Evolutionary conservation across 37 sponge, comb jelly and placozoan genomes (phyloP), one percentile per base, ranked within the genome.

Genomic region (Tethya wilhelma): DNA sequence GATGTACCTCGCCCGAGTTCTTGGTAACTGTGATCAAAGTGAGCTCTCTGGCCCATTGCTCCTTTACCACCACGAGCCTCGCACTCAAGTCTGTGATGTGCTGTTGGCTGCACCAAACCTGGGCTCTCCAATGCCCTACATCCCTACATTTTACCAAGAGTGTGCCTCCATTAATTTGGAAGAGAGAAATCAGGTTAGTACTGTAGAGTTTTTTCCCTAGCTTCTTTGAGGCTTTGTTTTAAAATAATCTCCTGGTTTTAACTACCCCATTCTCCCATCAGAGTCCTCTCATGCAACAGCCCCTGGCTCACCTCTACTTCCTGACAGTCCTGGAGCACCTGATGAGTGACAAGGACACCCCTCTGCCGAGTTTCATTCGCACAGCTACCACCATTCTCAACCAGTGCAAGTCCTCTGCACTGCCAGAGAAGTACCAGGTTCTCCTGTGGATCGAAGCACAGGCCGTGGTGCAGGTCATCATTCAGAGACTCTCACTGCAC

Each of bases 281-380:
- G 88, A 87, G 67, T 44, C 62, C 12, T 1, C 42, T 58, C 2
- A 90, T 95, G 95, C 88, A 85, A 80, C 95, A 95, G 65, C 89
- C 89, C 23, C 55, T 95, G 29, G 81, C 82, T 38, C 91, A 95
- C 59, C 84, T 95, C 63, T 95, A 95, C 81, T 95, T 90, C 67
- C 68, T 88, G 25, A 84, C 84, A 17, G 68, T 88, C 4, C 38
- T 95, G 79, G 91, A 95, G 64, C 88, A 88, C 45, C 74, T 95
- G 67, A 31, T 71, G 56, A 69, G 69, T 19, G 67, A 86, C 29
- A 43, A 63, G 49, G 20, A 64, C 26, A 49, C 60, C 33, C 30
- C 29, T 9, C 63, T 88, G 25, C 20, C 68, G 2, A 43, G 38
- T n/a, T 33, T 88, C 28, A 73, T 82, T 0, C 60, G 49, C 34